Percentiles rank a stretch among this genome's conserved stretches.
Evolutionary conservation across 2,888 invertebrate species (phyloP).

Genomic region (Plusia festucae): DNA sequence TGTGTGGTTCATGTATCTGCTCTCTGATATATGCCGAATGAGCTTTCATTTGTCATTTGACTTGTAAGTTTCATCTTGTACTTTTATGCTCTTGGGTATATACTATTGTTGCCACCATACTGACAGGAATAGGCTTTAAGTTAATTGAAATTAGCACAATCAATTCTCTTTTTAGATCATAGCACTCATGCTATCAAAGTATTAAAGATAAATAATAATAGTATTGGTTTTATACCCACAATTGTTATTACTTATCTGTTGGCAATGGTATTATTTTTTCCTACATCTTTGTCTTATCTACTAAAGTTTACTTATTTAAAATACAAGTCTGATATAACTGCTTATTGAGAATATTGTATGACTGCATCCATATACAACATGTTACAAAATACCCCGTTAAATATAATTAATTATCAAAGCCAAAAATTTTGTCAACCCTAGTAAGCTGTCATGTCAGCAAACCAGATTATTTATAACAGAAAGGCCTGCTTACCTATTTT

Average conservation of each 20-base stretch:
- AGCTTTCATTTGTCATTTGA: slow-evolving; percentile 92
- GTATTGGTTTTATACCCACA: neutral
- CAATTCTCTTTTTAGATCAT: neutral
- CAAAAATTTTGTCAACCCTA: too few species aligned
- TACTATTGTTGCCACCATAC: too few species aligned
- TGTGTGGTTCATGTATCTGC: slow-evolving; percentile 93
- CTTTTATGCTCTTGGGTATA: neutral
- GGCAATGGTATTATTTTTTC: slow-evolving; percentile 1
- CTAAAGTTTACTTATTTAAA: neutral
- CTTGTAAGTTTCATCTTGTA: slow-evolving; percentile 88
- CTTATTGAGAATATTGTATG: neutral
- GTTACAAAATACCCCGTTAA: too few species aligned
- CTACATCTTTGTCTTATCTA: neutral
- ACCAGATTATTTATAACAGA: too few species aligned
- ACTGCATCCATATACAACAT: too few species aligned
- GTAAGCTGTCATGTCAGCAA: too few species aligned
- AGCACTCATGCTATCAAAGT: neutral
- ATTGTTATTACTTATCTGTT: slow-evolving; percentile 4
- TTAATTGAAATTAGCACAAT: too few species aligned
- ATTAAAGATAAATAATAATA: neutral
- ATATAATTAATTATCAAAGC: too few species aligned
- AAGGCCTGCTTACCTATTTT: too few species aligned
- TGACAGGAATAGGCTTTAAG: too few species aligned
- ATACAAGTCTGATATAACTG: neutral
- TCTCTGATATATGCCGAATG: slow-evolving; percentile 94